Evolutionary conservation across 1,140 invertebrate species (phyloP).

Genomic region (Holotrichia oblita): DNA sequence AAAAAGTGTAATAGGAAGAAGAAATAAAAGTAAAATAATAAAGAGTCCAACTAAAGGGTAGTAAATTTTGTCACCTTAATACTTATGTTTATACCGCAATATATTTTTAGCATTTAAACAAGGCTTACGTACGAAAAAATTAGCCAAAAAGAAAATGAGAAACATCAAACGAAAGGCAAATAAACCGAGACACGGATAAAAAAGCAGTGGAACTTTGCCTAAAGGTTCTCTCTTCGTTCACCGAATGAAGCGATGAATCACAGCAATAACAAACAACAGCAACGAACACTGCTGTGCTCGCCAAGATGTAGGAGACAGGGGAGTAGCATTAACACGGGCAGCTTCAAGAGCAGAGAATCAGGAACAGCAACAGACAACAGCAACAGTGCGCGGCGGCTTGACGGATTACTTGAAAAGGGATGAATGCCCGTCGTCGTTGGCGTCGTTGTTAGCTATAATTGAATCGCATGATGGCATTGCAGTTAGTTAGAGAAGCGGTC

Average conservation of each 20-base stretch:
- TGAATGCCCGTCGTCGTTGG: not conserved
- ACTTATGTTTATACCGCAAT: not conserved
- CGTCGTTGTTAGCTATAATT: slow-evolving; percentile 13
- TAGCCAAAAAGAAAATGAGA: not conserved
- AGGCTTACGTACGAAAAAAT: not conserved
- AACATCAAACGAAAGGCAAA: not conserved
- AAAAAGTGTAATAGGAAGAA: too few species aligned
- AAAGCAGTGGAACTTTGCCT: not conserved
- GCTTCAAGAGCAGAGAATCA: not conserved
- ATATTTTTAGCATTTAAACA: slow-evolving; percentile 12
- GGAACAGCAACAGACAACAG: not conserved
- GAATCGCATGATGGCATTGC: slow-evolving; percentile 38
- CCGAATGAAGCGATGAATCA: slow-evolving; percentile 27
- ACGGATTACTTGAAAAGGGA: slow-evolving; percentile 28
- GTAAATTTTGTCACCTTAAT: too few species aligned
- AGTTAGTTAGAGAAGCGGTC: slow-evolving; percentile 35
- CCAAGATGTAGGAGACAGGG: not conserved
- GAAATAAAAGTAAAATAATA: too few species aligned
- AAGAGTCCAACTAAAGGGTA: too few species aligned
- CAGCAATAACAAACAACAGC: slow-evolving; percentile 37
- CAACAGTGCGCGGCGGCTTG: not conserved
- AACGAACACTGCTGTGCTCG: not conserved
- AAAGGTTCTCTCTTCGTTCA: not conserved
- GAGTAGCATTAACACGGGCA: not conserved
- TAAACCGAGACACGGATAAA: not conserved